Evolutionary conservation across 2,113 vertebrate genomes (phyloP), one percentile per base, ranked within the genome.

Genomic region (Calonectris borealis): DNA sequence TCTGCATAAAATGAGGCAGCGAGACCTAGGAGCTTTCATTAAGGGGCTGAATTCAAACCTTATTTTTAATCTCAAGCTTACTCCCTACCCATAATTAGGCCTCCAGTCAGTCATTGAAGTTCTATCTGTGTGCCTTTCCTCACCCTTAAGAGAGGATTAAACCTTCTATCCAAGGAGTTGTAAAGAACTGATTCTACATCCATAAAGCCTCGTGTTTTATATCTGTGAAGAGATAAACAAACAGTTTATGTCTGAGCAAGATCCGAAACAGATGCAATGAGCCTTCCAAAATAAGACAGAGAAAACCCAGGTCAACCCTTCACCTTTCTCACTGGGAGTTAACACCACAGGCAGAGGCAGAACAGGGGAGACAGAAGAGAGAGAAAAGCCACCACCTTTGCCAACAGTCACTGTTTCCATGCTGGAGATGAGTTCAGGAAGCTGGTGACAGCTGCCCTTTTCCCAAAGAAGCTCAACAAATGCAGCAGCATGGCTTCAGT

Each of bases 61-160:
- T 85, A 83, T 91, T 97, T 97, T 94, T 93, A 93, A 96, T 91
- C 78, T 87, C 58, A 78, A 21, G 24, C 29, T 87, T 90, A 91
- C 51, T 93, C 49, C 48, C 48, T 82, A 83, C 32, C 54, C 66
- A 60, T 95, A 95, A 91, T 94, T 94, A 94, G 54, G 81, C 84
- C 89, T 84, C 93, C 49, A 95, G 86, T 94, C 86, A 96, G 83
- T 54, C 83, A 38, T 17, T 93, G 92, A 87, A 95, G 11, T 34
- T 92, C 65, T 83, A 4, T 89, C 84, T 90, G 44, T 68, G 40
- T 92, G 55, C 11, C 84, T 95, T 89, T 87, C 58, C 55, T 77
- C n/a, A 90, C 44, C 32, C 82, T 55, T 86, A 88, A 68, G 87
- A 94, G 64, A 91, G n/a, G 51, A 95, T 90, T 96, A 96, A 90